phyloP scores from a whole-genome alignment of 2,797 vertebrate genomes.

The Echiichthys vipera region DNA sequence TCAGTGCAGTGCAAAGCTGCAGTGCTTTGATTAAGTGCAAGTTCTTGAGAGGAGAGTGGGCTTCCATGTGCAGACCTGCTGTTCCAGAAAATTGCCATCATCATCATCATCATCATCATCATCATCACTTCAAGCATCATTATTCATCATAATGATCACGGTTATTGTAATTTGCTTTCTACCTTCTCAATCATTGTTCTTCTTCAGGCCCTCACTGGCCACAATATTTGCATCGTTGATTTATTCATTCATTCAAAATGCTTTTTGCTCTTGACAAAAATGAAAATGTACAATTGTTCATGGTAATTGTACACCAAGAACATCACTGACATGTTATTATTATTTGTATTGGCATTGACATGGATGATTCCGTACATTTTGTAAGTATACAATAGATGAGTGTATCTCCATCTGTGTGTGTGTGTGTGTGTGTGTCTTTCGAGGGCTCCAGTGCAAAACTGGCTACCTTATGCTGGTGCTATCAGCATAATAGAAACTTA shows the following conservation, averaged over 20 bases:
- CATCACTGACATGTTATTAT: neutral
- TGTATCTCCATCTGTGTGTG: too few relatives aligned
- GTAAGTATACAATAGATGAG: neutral
- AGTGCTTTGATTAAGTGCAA: conserved; percentile 23
- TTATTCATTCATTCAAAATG: conserved; percentile 11
- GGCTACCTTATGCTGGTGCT: neutral
- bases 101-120: conserved; percentile 15
- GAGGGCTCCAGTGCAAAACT: neutral
- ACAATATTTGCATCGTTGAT: neutral
- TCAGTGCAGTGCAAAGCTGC: too few relatives aligned
- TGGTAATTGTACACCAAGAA: neutral
- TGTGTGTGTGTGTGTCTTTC: neutral
- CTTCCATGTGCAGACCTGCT: conserved; percentile 14
- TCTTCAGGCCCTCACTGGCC: neutral
- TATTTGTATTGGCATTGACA: neutral
- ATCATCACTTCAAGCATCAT: conserved; percentile 22
- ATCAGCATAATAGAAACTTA: neutral
- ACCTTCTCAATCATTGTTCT: conserved; percentile 11
- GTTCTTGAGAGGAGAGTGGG: conserved; percentile 17
- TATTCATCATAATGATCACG: conserved; percentile 36
- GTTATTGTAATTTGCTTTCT: conserved; percentile 23
- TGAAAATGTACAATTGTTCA: neutral
- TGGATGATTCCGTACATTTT: neutral
- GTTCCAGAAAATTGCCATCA: conserved; percentile 17
- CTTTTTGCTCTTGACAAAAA: neutral